These are phyloP conservation scores for Halisarca cf. caerulea DNA, from an alignment of 37 sponge, comb jelly and placozoan species.

Conservation along the genomic window DNA sequence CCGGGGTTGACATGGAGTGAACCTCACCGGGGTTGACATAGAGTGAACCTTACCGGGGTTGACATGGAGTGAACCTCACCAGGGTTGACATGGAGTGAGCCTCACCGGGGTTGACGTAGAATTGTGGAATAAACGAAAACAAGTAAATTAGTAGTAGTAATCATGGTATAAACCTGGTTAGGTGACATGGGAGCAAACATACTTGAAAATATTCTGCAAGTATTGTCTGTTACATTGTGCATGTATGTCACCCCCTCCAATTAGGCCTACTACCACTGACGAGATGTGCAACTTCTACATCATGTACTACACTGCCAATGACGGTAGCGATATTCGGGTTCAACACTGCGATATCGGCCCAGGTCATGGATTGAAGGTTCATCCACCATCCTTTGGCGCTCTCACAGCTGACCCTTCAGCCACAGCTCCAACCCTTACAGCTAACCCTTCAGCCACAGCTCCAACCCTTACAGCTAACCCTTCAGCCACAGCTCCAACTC, in stretches of 20 bases:
- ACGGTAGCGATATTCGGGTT: background rate
- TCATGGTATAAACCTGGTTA: too few species aligned
- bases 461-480: background rate
- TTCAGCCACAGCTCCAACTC: background rate
- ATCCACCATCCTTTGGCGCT: too few species aligned
- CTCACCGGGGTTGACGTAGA: too few species aligned
- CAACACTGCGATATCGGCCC: background rate
- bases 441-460: background rate
- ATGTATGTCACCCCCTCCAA: background rate
- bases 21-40: too few species aligned
- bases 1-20: too few species aligned
- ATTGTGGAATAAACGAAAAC: too few species aligned
- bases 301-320: conserved; percentile 84
- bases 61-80: too few species aligned
- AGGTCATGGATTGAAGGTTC: background rate
- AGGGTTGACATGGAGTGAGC: too few species aligned
- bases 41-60: too few species aligned
- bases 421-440: background rate
- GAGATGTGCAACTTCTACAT: conserved; percentile 99
- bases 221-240: background rate
- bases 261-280: conserved; percentile 64
- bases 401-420: background rate
- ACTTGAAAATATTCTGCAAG: too few species aligned
- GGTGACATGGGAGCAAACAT: too few species aligned
- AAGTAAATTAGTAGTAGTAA: too few species aligned